These are phyloP conservation scores for Centropus unirufus DNA, from an alignment of 2,113 vertebrate species.

Conservation along the genomic window DNA sequence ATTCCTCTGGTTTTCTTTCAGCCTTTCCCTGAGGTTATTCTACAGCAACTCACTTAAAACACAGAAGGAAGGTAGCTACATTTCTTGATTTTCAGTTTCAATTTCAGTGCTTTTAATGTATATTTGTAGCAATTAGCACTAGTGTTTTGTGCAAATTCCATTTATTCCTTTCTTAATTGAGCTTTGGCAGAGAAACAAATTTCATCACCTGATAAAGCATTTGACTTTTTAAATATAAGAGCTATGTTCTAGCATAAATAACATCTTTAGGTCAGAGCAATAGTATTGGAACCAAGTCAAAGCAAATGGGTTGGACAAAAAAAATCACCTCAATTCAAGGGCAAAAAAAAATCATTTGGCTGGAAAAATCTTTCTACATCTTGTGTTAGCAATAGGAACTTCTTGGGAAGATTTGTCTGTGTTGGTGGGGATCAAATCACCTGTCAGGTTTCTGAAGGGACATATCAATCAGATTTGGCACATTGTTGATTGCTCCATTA, in stretches of 20 bases:
- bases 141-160: constrained; percentile 58
- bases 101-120: constrained; percentile 44
- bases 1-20: background rate
- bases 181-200: constrained; percentile 51
- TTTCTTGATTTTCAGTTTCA: constrained; percentile 2
- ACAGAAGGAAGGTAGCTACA: background rate
- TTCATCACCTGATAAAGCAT: constrained; percentile 41
- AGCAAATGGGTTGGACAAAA: constrained; percentile 24
- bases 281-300: constrained; percentile 61
- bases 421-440: constrained; percentile 73
- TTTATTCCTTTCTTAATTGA: constrained; percentile 63
- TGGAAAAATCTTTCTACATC: constrained; percentile 37
- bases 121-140: constrained; percentile 31
- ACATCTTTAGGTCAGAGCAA: constrained; percentile 50
- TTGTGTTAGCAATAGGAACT: constrained; percentile 27
- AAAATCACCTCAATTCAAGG: constrained; percentile 70
- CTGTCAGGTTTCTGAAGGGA: constrained; percentile 66
- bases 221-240: constrained; percentile 66
- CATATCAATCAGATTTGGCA: constrained; percentile 79
- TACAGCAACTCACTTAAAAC: background rate
- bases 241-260: constrained; percentile 63
- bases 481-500: constrained; percentile 77
- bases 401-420: constrained; percentile 69
- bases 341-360: constrained; percentile 64
- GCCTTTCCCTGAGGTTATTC: background rate